Evolutionary conservation across 1,140 invertebrate species (phyloP).

Genomic region (Neoseiulus cucumeris): DNA sequence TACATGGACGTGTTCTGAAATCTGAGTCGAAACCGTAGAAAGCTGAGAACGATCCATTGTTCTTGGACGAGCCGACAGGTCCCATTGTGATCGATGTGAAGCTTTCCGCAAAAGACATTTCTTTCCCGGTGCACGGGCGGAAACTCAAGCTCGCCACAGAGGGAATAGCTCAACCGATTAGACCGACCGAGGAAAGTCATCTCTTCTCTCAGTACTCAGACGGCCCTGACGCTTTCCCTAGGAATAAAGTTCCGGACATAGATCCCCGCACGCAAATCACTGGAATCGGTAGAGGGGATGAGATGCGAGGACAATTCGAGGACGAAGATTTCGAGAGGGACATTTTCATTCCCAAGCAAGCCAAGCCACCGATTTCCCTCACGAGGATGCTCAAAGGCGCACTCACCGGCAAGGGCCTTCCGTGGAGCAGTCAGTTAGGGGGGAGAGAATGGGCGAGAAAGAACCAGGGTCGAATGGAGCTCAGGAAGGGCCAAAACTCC

Average conservation of each 20-base stretch:
- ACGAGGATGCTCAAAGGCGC: constrained; percentile 3
- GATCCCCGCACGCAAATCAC: background rate
- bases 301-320: background rate
- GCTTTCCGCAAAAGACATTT: background rate
- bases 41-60: background rate
- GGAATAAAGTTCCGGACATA: background rate
- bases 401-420: background rate
- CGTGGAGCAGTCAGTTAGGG: background rate
- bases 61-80: background rate
- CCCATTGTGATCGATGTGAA: background rate
- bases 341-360: background rate
- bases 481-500: background rate
- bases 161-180: background rate
- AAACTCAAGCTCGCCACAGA: constrained; percentile 9
- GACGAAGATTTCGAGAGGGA: background rate
- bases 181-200: constrained; percentile 6
- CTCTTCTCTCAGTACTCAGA: background rate
- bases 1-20: background rate
- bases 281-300: background rate
- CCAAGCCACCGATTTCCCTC: background rate
- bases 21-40: background rate
- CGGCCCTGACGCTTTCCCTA: background rate
- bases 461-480: background rate
- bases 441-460: background rate
- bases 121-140: background rate